Evolutionary conservation across 2,113 vertebrate genomes (phyloP).

Genomic region (Passer domesticus): DNA sequence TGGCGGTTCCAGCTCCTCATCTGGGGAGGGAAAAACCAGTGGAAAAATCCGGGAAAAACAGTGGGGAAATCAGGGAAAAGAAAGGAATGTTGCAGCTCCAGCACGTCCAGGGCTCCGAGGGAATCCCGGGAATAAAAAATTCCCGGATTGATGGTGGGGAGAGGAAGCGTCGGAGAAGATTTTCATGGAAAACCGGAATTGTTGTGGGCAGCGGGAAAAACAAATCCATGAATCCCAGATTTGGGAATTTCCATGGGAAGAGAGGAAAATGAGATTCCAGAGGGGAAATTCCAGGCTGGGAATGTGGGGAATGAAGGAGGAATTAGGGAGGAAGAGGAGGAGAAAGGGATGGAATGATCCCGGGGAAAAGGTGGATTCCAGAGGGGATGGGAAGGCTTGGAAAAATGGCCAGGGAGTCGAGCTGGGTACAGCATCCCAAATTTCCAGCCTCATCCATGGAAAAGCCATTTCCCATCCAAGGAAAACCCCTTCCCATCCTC

Average conservation of each 20-base stretch:
- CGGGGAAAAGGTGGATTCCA: not conserved
- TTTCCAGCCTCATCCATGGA: not conserved
- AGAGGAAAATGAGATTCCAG: not conserved
- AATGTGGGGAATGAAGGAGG: not conserved
- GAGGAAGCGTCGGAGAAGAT: not conserved
- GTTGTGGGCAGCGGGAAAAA: not conserved
- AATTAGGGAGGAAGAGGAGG: not conserved
- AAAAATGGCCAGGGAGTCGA: accelerated
- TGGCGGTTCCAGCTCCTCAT: conserved; percentile 50
- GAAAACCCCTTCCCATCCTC: not conserved
- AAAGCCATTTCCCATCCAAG: not conserved
- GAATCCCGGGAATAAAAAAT: not conserved
- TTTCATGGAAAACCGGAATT: not conserved
- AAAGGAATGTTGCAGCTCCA: accelerated
- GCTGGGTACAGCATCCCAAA: not conserved
- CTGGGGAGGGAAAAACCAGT: conserved; percentile 8
- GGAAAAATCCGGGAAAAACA: not conserved
- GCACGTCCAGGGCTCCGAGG: not conserved
- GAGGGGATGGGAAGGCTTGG: not conserved
- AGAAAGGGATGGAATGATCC: not conserved
- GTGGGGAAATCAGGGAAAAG: not conserved
- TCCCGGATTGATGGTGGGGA: not conserved
- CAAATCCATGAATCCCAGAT: conserved; percentile 1
- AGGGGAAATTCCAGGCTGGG: not conserved
- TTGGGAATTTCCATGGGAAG: not conserved